A percentile compares a stretch with the other conserved stretches of the same genome.
phyloP scores from a whole-genome alignment of 2,113 vertebrate species.

The Camelus dromedarius region DNA sequence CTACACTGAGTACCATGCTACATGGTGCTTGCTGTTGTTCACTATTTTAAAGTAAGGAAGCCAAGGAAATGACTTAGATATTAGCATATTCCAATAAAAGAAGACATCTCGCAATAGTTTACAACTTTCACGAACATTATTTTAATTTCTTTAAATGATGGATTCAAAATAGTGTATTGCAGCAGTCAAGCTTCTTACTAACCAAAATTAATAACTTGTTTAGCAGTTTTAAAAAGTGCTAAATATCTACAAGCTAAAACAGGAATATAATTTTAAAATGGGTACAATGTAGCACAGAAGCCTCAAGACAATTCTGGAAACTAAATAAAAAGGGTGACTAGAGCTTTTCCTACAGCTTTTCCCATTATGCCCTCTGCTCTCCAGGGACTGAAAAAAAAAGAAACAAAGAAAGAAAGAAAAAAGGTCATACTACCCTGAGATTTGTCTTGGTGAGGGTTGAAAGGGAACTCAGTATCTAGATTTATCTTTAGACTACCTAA shows the following conservation, averaged over 20 bases:
- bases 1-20: background rate
- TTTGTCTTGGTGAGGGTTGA: background rate
- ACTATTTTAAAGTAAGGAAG: background rate
- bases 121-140: background rate
- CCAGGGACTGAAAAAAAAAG: background rate
- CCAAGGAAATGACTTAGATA: background rate
- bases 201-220: background rate
- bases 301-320: conserved; percentile 27
- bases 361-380: background rate
- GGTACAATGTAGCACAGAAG: background rate
- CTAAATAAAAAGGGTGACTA: background rate
- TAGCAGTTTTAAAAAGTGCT: conserved; percentile 8
- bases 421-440: background rate
- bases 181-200: background rate
- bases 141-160: conserved; percentile 22
- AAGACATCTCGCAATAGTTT: background rate
- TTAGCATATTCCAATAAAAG: background rate
- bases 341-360: background rate
- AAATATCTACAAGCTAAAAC: background rate
- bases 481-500: background rate
- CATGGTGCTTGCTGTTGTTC: background rate
- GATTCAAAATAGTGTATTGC: background rate
- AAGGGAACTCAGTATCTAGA: background rate
- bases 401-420: background rate
- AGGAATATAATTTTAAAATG: conserved; percentile 16